These are phyloP conservation scores for Napeogenes inachia DNA, from an alignment of 2,888 invertebrate species.

Conservation along the genomic window DNA sequence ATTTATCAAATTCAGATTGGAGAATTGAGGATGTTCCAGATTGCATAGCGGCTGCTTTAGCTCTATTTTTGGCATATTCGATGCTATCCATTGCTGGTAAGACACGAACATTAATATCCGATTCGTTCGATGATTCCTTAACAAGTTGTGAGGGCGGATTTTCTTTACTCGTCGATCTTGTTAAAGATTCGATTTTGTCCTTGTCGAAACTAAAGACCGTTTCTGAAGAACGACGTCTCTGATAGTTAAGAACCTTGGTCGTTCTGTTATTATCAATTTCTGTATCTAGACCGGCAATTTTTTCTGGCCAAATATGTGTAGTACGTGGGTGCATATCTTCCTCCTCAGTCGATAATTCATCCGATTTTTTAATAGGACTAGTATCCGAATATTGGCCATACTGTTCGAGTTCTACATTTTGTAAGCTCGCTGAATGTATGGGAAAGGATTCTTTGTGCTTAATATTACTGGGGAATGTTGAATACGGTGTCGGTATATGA, in stretches of 20 bases:
- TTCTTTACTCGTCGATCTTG: constrained; percentile 74
- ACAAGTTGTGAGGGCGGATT: constrained; percentile 56
- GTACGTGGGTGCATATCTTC: constrained; percentile 72
- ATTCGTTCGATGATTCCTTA: constrained; percentile 74
- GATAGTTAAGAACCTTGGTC: constrained; percentile 71
- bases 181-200: constrained; percentile 84
- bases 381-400: constrained; percentile 63
- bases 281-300: constrained; percentile 70
- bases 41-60: constrained; percentile 57
- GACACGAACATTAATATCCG: constrained; percentile 69
- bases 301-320: constrained; percentile 77
- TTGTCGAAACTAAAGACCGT: constrained; percentile 87
- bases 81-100: constrained; percentile 75
- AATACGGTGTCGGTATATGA: constrained; percentile 79
- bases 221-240: constrained; percentile 83
- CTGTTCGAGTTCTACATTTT: constrained; percentile 83
- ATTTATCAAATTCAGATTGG: constrained; percentile 80
- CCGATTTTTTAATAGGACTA: constrained; percentile 59
- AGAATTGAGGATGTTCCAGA: constrained; percentile 74
- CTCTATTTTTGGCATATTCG: constrained; percentile 77
- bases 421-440: constrained; percentile 82
- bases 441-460: constrained; percentile 77
- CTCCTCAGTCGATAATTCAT: constrained; percentile 72
- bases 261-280: constrained; percentile 69
- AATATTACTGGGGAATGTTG: constrained; percentile 79